Evolutionary conservation across 2,113 vertebrate genomes (phyloP).

Genomic region (Rhea americana): DNA sequence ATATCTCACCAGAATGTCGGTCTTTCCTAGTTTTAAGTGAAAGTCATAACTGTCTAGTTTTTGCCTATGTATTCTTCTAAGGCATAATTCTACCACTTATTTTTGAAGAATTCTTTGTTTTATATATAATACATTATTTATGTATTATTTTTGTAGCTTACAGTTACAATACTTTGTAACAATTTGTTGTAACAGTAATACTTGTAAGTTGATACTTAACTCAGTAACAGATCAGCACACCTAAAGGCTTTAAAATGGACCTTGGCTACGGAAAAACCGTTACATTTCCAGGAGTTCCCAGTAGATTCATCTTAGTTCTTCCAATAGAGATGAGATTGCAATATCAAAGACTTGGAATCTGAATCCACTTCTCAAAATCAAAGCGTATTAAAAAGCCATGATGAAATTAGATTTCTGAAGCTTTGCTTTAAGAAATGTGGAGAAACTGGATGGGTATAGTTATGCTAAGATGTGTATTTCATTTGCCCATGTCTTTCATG

Average conservation of each 20-base stretch:
- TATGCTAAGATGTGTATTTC: background rate
- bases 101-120: background rate
- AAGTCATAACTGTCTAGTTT: background rate
- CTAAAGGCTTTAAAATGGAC: background rate
- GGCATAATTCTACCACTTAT: background rate
- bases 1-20: background rate
- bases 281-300: background rate
- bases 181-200: background rate
- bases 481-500: background rate
- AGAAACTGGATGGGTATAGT: background rate
- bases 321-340: background rate
- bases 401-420: background rate
- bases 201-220: background rate
- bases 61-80: background rate
- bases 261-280: background rate
- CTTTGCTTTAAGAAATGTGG: background rate
- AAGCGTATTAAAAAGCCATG: background rate
- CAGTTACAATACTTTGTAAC: background rate
- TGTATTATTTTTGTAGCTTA: background rate
- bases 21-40: background rate
- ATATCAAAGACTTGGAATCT: background rate
- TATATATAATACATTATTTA: background rate
- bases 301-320: background rate
- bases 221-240: background rate
- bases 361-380: background rate